These are phyloP conservation scores for Typhlichthys eigenmanni DNA, from an alignment of 2,797 vertebrate genomes.

Conservation along the genomic window DNA sequence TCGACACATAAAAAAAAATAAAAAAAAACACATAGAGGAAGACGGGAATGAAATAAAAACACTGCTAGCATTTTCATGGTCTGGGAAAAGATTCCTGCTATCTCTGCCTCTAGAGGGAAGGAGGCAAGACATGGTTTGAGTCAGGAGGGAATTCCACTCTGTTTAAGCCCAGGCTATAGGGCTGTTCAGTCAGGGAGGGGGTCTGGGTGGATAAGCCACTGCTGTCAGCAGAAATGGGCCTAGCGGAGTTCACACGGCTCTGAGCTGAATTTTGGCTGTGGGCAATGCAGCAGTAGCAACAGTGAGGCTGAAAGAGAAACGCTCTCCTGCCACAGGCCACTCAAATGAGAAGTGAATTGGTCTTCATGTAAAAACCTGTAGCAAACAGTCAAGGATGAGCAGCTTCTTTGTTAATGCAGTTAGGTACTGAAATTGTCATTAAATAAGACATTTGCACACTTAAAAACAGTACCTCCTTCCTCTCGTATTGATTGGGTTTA, in stretches of 20 bases:
- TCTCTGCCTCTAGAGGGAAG: slow-evolving; percentile 20
- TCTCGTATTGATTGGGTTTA: not conserved
- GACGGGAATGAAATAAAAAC: slow-evolving; percentile 56
- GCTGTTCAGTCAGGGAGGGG: slow-evolving; percentile 57
- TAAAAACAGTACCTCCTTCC: slow-evolving; percentile 4
- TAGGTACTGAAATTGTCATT: slow-evolving; percentile 37
- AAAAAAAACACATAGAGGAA: slow-evolving; percentile 37
- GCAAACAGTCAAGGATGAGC: slow-evolving; percentile 38
- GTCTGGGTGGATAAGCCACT: slow-evolving; percentile 62
- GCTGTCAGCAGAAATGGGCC: slow-evolving; percentile 65
- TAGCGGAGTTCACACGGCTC: slow-evolving; percentile 50
- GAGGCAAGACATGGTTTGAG: slow-evolving; percentile 22
- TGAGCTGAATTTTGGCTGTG: slow-evolving; percentile 42
- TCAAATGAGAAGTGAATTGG: slow-evolving; percentile 42
- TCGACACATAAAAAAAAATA: slow-evolving; percentile 57
- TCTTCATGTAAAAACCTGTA: slow-evolving; percentile 32
- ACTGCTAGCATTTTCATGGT: slow-evolving; percentile 67
- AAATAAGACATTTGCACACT: slow-evolving; percentile 15
- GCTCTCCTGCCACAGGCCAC: slow-evolving; percentile 41
- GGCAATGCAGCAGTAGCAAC: slow-evolving; percentile 49
- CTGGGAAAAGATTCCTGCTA: slow-evolving; percentile 56
- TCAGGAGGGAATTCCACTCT: slow-evolving; percentile 47
- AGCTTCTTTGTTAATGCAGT: slow-evolving; percentile 37
- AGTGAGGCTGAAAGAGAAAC: slow-evolving; percentile 35
- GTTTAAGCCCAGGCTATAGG: slow-evolving; percentile 56